Percentiles rank a stretch among this genome's conserved stretches.
These are phyloP conservation scores for Meriones psammophilus DNA, from an alignment of 2,797 vertebrate species.

Conservation along the genomic window DNA sequence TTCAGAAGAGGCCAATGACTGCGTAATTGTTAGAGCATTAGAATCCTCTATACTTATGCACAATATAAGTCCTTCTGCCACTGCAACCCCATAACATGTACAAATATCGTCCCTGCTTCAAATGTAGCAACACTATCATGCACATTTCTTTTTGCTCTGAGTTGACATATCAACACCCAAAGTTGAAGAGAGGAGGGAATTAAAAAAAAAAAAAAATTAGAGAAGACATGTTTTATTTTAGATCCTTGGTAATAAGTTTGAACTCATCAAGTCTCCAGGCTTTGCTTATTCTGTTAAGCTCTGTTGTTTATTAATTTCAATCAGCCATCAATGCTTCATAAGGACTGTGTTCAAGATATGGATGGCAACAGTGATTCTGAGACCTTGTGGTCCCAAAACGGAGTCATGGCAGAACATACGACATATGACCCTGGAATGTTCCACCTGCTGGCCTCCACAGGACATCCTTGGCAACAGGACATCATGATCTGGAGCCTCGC, in stretches of 20 bases:
- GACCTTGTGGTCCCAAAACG: not conserved
- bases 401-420: not conserved
- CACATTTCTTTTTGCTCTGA: slow-evolving; percentile 14
- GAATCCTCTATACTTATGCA: not conserved
- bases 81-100: not conserved
- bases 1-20: not conserved
- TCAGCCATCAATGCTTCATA: not conserved
- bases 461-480: no score
- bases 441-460: not conserved
- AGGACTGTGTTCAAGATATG: not conserved
- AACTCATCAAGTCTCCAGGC: not conserved
- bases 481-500: not conserved
- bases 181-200: slow-evolving; percentile 36
- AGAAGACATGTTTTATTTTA: slow-evolving; percentile 3
- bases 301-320: not conserved
- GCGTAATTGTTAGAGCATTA: not conserved
- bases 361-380: not conserved
- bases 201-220: not conserved
- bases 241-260: not conserved
- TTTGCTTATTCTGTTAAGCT: slow-evolving; percentile 4
- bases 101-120: not conserved
- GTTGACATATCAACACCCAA: not conserved
- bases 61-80: not conserved
- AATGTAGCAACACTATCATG: slow-evolving; percentile 2
- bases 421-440: rapidly evolving